Evolutionary conservation across 2,113 vertebrate genomes (phyloP), one percentile per base, ranked within the genome.

Genomic region (Rhea americana): DNA sequence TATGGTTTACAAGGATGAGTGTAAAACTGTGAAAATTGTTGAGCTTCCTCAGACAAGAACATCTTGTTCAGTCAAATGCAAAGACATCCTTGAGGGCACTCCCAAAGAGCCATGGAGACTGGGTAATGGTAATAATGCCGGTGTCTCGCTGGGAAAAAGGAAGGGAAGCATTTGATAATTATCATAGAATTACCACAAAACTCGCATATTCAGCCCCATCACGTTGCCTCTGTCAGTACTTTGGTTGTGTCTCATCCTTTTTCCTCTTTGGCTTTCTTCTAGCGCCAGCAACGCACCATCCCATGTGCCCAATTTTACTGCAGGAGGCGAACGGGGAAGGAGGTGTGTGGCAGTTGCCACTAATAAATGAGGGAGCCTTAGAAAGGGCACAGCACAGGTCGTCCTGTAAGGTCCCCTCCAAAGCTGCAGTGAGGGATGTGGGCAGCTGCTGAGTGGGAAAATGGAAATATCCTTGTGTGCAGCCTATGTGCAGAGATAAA

Each of bases 221-320:
- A 85, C 7, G 62, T 82, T 78, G 87, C 68, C 62, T 39, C 62
- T 17, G 37, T 65, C 85, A 62, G 63, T 63, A 65, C 30, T 94
- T 70, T 14, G 70, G 55, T 76, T 50, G 59, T 35, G 21, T 50
- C 76, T 53, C 55, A 83, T 81, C 41, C 30, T 92, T 43, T 43
- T 63, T 32, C 35, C 19, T 85, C 55, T 56, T 56, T 4, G 15
- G 30, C 26, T 51, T 79, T 26, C 62, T 70, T 78, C 41, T 43
- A 70, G 45, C 30, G 5, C 51, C 0, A 1, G 35, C 66, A 55
- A 4, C 0, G 0, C 0, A 0, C 43, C 43, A 5, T 45, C 13
- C 43, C 15, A 30, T 7, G 28, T 56, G 55, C 30, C 17, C 14
- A 30, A 26, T 56, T 56, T 56, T 30, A 56, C 55, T 56, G 28